Conservation (phyloP, 2,113 vertebrate genomes). For the Caranx melampygus region DNA sequence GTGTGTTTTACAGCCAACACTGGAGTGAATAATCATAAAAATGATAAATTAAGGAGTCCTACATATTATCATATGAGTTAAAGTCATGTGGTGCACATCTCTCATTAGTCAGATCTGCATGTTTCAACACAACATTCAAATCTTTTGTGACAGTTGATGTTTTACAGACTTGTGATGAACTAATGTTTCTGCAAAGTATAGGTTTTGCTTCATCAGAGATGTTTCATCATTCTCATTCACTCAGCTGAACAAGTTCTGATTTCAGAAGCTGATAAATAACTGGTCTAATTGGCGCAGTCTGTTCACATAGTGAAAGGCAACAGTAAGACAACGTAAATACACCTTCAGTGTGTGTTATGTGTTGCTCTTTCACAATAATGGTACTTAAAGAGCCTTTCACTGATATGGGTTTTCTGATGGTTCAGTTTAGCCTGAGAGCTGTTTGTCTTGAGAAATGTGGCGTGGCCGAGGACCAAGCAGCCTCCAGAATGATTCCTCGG, state of each 20-base stretch:
- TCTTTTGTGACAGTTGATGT: background rate
- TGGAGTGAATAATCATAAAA: slow-evolving; percentile 1
- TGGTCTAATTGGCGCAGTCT: background rate
- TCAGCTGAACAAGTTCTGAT: background rate
- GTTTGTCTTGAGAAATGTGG: slow-evolving; percentile 75
- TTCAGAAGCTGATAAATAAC: slow-evolving; percentile 11
- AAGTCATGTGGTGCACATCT: background rate
- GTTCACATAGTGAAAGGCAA: slow-evolving; percentile 8
- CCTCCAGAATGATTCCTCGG: slow-evolving; percentile 71
- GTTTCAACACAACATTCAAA: background rate
- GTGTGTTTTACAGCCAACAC: background rate
- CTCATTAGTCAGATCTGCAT: background rate
- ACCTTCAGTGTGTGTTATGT: slow-evolving; percentile 29
- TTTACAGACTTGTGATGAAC: background rate
- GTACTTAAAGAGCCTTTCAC: slow-evolving; percentile 26
- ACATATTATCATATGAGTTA: background rate
- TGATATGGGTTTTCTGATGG: slow-evolving; percentile 37
- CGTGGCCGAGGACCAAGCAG: slow-evolving; percentile 68
- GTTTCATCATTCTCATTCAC: slow-evolving; percentile 4
- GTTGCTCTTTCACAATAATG: slow-evolving; percentile 50
- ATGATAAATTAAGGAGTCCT: background rate
- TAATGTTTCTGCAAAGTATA: slow-evolving; percentile 12
- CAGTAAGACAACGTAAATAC: slow-evolving; percentile 20
- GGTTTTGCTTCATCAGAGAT: background rate
- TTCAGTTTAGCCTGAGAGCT: slow-evolving; percentile 57